Base-by-base conservation (phyloP, 1,140 invertebrate genomes). In the Heliconius hewitsoni region DNA sequence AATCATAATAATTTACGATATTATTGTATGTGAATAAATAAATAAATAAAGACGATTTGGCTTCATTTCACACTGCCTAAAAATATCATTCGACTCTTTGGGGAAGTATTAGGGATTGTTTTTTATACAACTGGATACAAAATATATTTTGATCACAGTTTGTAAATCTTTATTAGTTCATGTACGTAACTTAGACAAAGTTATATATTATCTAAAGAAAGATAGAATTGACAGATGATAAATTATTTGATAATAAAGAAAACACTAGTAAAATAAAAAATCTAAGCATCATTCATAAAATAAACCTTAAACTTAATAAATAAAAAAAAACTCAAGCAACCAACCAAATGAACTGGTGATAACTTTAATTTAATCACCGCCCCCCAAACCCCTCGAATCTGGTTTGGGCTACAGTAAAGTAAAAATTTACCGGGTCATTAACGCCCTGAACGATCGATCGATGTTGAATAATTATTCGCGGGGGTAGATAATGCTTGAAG, bases 401-500 rank as follows among this genome's bases (percentile, higher is more conserved):
- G 73, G 74, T 77, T 74, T 30, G 55, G 46, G 60, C 52, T 23
- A 80, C 76, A 66, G 81, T 71, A 76, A 76, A 84, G 89, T 87
- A 89, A 93, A 90, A 89, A 90, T 92, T 92, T 90, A 81, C 87
- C 86, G 82, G 82, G 70, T 89, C 88, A 93, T 92, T 92, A 89
- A 86, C 80, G 80, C 83, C 81, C 88, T 85, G 88, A 90, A 91
- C 90, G 86, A 94, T 92, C 90, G 92, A 92, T 93, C 90, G 87
- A 83, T 66, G 83, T 78, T 77, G 86, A 86, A 91, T 93, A 93
- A 94, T 93, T 93, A 93, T 93, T 91, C 90, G 91, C 88, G 90
- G 90, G 89, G 79, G 89, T 91, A 90, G 86, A 90, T 93, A 92
- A 93, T 93, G 91, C 92, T 92, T 90, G 89, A 86, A 92, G 89